Evolutionary conservation across 2,113 vertebrate genomes (phyloP).

Genomic region (Thunnus thynnus): DNA sequence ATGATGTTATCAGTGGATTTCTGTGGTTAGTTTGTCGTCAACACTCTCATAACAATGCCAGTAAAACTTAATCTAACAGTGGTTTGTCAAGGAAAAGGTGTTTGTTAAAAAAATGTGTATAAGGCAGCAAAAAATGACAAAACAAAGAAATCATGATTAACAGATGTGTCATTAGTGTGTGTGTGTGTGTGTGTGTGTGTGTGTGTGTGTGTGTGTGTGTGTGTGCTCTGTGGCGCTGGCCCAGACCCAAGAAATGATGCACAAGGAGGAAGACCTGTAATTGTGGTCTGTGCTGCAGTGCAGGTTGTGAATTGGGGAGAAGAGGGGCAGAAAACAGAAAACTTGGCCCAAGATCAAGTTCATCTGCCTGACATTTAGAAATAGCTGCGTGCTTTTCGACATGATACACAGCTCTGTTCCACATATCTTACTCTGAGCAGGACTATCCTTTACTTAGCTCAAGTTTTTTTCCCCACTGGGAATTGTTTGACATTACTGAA

Average conservation of each 20-base stretch:
- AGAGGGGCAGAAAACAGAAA: slow-evolving; percentile 5
- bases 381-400: background rate
- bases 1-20: background rate
- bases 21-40: background rate
- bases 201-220: too few relatives aligned
- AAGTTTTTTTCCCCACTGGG: background rate
- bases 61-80: background rate
- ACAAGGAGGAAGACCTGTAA: too few relatives aligned
- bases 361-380: slow-evolving; percentile 24
- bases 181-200: too few relatives aligned
- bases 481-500: background rate
- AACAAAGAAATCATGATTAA: background rate
- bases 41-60: background rate
- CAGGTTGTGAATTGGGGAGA: slow-evolving; percentile 14
- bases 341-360: slow-evolving; percentile 37
- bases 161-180: background rate
- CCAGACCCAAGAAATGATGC: too few relatives aligned
- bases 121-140: background rate
- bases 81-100: background rate
- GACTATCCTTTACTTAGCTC: background rate
- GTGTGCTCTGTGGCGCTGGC: background rate
- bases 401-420: slow-evolving; percentile 15
- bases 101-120: background rate
- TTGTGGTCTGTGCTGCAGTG: too few relatives aligned
- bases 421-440: slow-evolving; percentile 1